Percentiles rank a stretch among this genome's conserved stretches.
phyloP scores from a whole-genome alignment of 2,888 invertebrate species.

The Cantharis rufa region DNA sequence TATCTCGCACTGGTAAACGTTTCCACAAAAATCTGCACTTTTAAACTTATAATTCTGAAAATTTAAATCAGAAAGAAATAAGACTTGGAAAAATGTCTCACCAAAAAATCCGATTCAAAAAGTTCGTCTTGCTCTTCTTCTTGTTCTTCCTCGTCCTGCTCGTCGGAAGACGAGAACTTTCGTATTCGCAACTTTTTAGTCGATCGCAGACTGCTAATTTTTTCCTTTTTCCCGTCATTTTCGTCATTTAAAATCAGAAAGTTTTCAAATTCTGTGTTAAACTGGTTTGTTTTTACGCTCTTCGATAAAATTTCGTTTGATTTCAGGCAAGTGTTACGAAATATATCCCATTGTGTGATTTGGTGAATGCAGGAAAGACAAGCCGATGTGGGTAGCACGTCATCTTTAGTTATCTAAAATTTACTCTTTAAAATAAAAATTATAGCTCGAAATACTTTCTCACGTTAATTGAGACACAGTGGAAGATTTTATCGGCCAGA shows the following conservation, averaged over 20 bases:
- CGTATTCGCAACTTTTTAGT: background rate
- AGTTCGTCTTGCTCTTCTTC: slow-evolving; percentile 23
- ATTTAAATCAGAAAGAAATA: background rate
- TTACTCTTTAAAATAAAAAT: background rate
- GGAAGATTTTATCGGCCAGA: slow-evolving; percentile 40
- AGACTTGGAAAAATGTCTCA: slow-evolving; percentile 1
- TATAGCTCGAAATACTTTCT: background rate
- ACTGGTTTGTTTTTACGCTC: background rate
- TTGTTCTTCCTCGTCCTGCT: background rate
- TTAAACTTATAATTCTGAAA: slow-evolving; percentile 33
- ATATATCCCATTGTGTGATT: slow-evolving; percentile 42
- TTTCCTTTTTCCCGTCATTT: background rate
- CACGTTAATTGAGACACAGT: slow-evolving; percentile 44
- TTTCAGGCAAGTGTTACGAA: slow-evolving; percentile 41
- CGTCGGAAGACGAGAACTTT: background rate
- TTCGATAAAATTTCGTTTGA: slow-evolving; percentile 37
- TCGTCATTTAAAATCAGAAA: background rate
- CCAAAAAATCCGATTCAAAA: slow-evolving; percentile 22
- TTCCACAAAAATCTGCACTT: slow-evolving; percentile 20
- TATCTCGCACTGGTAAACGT: slow-evolving; percentile 41
- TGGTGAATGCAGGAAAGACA: slow-evolving; percentile 41
- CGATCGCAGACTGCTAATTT: background rate
- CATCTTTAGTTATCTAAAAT: slow-evolving; percentile 39
- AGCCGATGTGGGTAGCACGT: slow-evolving; percentile 37
- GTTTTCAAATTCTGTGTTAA: background rate